Evolutionary conservation across 2,888 invertebrate genomes (phyloP).

Genomic region (Apotomis turbidana): DNA sequence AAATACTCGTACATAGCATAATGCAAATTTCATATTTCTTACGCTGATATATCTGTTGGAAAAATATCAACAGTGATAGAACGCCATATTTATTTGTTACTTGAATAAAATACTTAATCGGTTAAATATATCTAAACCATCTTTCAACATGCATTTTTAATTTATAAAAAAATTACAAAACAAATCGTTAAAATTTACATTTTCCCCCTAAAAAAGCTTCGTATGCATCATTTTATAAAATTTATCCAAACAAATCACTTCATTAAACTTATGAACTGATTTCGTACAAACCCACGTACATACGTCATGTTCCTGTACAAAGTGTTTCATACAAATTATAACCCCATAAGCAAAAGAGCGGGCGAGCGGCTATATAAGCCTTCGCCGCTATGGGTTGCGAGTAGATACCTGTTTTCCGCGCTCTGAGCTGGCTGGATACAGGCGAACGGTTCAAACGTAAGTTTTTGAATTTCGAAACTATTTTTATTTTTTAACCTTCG

Average conservation of each 20-base stretch:
- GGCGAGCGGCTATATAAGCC: constrained; percentile 48
- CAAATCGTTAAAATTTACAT: too few species aligned
- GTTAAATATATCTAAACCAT: too few species aligned
- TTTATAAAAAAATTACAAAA: too few species aligned
- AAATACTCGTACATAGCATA: too few species aligned
- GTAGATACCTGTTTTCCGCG: constrained; percentile 54
- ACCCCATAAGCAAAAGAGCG: constrained; percentile 10
- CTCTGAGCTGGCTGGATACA: constrained; percentile 45
- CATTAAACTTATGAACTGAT: not conserved
- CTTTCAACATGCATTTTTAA: too few species aligned
- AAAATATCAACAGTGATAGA: too few species aligned
- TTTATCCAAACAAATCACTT: not conserved
- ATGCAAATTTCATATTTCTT: too few species aligned
- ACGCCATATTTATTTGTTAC: too few species aligned
- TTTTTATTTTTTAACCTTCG: not conserved
- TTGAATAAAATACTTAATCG: too few species aligned
- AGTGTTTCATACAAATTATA: constrained; percentile 23
- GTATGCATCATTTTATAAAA: not conserved
- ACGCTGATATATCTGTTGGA: too few species aligned
- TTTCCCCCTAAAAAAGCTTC: too few species aligned
- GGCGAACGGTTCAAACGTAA: constrained; percentile 38
- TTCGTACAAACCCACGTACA: constrained; percentile 9
- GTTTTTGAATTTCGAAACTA: constrained; percentile 30
- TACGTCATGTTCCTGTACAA: constrained; percentile 1
- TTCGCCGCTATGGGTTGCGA: constrained; percentile 33